These are phyloP conservation scores for Oenanthe oenanthe DNA, from an alignment of 2,113 vertebrate species.

Conservation along the genomic window DNA sequence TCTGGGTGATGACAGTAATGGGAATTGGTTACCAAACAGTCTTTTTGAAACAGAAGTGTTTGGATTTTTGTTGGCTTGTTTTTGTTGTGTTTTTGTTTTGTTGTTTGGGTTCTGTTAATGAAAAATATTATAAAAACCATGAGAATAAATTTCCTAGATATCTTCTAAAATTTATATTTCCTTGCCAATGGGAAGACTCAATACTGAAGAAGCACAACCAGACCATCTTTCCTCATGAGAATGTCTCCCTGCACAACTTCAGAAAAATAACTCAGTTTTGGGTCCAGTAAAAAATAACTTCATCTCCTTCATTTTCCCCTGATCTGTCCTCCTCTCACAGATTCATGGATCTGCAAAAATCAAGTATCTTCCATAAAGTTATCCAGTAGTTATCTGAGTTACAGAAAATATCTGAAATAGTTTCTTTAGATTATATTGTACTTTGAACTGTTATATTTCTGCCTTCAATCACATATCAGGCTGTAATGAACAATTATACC, in stretches of 20 bases:
- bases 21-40: neutral
- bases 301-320: neutral
- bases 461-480: neutral
- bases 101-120: neutral
- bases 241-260: neutral
- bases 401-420: neutral
- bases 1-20: neutral
- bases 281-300: neutral
- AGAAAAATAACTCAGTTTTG: neutral
- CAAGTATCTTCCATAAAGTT: neutral
- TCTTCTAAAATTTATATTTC: neutral
- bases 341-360: neutral
- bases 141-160: neutral
- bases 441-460: neutral
- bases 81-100: neutral
- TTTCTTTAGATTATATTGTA: neutral
- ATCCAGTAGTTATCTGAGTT: neutral
- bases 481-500: neutral
- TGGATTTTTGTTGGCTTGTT: neutral
- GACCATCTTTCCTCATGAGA: neutral
- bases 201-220: neutral
- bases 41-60: neutral
- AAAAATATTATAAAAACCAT: neutral
- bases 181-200: neutral
- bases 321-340: neutral